A percentile compares a stretch with the other conserved stretches of the same genome.
phyloP scores from a whole-genome alignment of 1,140 invertebrate species.

The Ceratina japonica region DNA sequence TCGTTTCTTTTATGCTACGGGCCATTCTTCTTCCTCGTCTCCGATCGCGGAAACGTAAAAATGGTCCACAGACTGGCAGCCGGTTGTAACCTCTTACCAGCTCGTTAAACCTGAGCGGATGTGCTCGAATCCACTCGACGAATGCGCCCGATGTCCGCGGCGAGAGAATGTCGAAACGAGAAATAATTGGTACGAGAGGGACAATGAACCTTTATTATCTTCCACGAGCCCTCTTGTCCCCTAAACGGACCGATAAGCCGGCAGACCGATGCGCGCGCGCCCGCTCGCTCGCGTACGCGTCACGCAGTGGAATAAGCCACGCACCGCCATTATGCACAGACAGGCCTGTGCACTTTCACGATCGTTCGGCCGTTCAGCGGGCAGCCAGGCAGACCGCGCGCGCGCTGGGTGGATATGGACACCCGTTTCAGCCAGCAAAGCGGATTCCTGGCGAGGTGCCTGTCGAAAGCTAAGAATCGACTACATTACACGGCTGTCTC shows the following conservation, averaged over 20 bases:
- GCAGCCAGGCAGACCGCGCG: background rate
- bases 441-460: slow-evolving; percentile 60
- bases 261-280: background rate
- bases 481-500: background rate
- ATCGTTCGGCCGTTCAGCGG: slow-evolving; percentile 49
- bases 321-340: slow-evolving; percentile 45
- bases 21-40: background rate
- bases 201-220: slow-evolving; percentile 26
- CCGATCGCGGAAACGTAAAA: slow-evolving; percentile 1
- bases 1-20: too few species aligned
- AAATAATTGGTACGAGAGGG: slow-evolving; percentile 18
- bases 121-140: background rate
- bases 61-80: background rate
- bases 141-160: slow-evolving; percentile 1
- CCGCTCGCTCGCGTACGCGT: background rate
- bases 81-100: slow-evolving; percentile 18
- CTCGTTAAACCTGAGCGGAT: slow-evolving; percentile 19
- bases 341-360: slow-evolving; percentile 58
- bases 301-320: slow-evolving; percentile 53
- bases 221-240: background rate
- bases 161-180: slow-evolving; percentile 8
- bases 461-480: slow-evolving; percentile 29
- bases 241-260: background rate
- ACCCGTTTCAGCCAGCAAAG: slow-evolving; percentile 51
- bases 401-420: background rate